These are phyloP conservation scores for Alouatta palliata DNA, from an alignment of 2,113 vertebrate genomes.

Conservation along the genomic window DNA sequence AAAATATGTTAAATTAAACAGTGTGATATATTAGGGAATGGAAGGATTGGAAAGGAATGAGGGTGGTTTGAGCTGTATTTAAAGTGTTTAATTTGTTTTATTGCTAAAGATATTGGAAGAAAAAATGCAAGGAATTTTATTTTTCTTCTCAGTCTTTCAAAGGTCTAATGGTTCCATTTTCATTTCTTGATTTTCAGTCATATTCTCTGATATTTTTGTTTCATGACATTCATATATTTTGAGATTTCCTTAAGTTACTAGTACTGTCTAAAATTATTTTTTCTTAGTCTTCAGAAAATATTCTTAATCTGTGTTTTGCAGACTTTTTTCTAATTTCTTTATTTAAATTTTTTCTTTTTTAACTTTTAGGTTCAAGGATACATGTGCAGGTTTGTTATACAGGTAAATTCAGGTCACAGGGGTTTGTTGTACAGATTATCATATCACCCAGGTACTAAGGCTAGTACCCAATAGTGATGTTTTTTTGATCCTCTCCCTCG, in stretches of 20 bases:
- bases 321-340: neutral
- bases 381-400: too few species aligned
- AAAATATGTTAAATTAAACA: neutral
- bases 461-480: too few species aligned
- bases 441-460: too few species aligned
- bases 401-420: too few species aligned
- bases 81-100: neutral
- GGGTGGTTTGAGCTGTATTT: neutral
- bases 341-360: too few species aligned
- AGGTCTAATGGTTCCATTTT: neutral
- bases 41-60: neutral
- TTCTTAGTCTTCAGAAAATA: neutral
- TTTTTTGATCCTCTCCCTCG: too few species aligned
- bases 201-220: neutral
- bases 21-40: neutral
- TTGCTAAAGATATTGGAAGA: neutral
- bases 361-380: too few species aligned
- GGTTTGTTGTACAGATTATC: too few species aligned
- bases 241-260: neutral
- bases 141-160: neutral
- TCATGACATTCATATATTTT: neutral
- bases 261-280: neutral
- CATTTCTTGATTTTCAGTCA: neutral
- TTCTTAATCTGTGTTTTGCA: neutral
- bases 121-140: neutral